Evolutionary conservation across 2,113 vertebrate genomes (phyloP).

Genomic region (Rhineura floridana): DNA sequence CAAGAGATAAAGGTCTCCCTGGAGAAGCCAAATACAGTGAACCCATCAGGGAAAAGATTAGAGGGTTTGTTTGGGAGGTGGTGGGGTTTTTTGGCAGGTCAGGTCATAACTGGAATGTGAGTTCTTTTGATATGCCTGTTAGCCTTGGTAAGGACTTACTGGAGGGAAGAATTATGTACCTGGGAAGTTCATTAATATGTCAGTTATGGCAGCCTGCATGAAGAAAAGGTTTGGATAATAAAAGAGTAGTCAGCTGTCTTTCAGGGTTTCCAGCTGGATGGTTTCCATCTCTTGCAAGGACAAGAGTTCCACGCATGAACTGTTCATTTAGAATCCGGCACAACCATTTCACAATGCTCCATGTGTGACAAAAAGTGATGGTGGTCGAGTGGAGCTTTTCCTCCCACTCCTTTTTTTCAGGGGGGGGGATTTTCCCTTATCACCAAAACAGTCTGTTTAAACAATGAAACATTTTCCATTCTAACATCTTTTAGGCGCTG

Average conservation of each 20-base stretch:
- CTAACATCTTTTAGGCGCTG: constrained; percentile 58
- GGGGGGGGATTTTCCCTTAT: constrained; percentile 32
- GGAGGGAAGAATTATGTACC: constrained; percentile 48
- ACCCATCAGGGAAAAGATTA: constrained; percentile 58
- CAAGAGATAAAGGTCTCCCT: constrained; percentile 19
- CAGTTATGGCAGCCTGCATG: constrained; percentile 41
- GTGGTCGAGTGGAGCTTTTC: neutral
- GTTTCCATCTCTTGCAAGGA: constrained; percentile 16
- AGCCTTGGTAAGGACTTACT: constrained; percentile 34
- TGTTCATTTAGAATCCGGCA: constrained; percentile 26
- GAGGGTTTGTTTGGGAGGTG: constrained; percentile 42
- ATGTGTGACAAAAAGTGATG: neutral
- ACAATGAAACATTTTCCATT: constrained; percentile 59
- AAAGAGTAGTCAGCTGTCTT: neutral
- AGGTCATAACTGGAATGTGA: constrained; percentile 44
- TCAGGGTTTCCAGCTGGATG: constrained; percentile 41
- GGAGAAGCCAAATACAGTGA: constrained; percentile 59
- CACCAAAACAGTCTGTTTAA: constrained; percentile 41
- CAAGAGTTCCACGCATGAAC: constrained; percentile 41
- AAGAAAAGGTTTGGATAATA: constrained; percentile 19
- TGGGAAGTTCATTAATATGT: constrained; percentile 58
- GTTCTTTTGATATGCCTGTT: constrained; percentile 43
- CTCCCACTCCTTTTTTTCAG: neutral
- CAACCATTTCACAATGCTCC: neutral
- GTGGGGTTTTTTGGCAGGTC: constrained; percentile 23